Conservation (phyloP, 1,140 invertebrate species). For the Trichonephila inaurata region DNA sequence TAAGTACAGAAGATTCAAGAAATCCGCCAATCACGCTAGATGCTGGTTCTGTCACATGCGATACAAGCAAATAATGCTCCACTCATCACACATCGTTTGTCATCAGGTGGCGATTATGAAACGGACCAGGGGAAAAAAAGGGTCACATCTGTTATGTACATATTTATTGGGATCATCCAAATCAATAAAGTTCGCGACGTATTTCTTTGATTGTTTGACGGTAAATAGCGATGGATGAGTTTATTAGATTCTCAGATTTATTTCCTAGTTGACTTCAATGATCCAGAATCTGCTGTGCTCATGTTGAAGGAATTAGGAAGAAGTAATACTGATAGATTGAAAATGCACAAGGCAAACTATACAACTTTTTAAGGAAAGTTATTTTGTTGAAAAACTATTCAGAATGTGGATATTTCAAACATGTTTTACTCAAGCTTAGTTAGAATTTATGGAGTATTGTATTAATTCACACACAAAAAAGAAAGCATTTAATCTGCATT, state of each 20-base stretch:
- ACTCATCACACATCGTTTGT: not conserved
- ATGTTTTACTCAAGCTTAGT: no score
- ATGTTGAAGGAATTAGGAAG: no score
- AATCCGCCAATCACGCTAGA: constrained; percentile 19
- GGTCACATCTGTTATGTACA: not conserved
- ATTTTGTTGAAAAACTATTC: no score
- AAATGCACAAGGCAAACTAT: no score
- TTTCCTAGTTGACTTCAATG: not conserved
- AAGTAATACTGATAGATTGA: no score
- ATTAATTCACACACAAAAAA: no score
- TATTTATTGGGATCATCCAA: constrained; percentile 12
- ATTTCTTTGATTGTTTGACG: not conserved
- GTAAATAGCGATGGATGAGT: not conserved
- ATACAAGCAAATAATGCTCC: constrained; percentile 7
- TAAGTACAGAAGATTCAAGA: not conserved
- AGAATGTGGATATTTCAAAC: no score
- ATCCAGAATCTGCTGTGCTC: not conserved
- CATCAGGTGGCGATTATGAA: constrained; percentile 4
- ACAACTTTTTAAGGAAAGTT: no score
- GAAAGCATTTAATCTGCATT: no score
- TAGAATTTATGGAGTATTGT: no score
- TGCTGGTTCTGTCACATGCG: not conserved
- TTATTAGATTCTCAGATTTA: constrained; percentile 33
- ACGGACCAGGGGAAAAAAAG: not conserved
- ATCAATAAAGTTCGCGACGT: constrained; percentile 8